Evolutionary conservation across 2,797 vertebrate genomes (phyloP), one percentile per base, ranked within the genome.

Genomic region (Streptopelia turtur): DNA sequence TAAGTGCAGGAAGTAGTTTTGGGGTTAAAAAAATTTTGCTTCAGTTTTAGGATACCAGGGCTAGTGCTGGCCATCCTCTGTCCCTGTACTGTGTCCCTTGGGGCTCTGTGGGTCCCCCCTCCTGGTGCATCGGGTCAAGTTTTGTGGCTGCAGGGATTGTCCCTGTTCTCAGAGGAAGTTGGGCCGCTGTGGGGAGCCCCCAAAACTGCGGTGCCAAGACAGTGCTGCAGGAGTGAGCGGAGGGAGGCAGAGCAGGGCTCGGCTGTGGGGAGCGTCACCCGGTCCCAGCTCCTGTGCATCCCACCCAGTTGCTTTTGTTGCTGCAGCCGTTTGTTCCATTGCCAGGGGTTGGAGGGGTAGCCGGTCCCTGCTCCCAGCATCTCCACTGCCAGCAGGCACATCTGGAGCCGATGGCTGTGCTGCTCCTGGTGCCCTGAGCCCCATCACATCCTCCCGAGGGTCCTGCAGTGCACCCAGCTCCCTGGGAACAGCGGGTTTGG

Each of bases 1-100:
- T 77, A 83, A 93, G 79, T 16, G 56, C 39, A 70, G 89, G 65
- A 92, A 93, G 64, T 91, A 91, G 30, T 90, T 94, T 85, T 3
- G 33, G 70, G 81, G 55, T 66, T 77, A 61, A 76, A 61, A 81
- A 88, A 71, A 35, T 88, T 94, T 56, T 61, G 11, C 24, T 84
- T 79, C 8, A 25, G 47, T 4, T 2, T 78, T 55, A 0, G 11
- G 33, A 82, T 89, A 65, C 31, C 72, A 76, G 28, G 85, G 56
- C 85, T 81, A 53, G 41, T 56, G 52, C 74, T 92, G 79, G 65
- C 49, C 45, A 11, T 85, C 41, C 41, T 88, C 47, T 33, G 63
- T 68, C 43, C 43, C 33, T 15, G 21, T 31, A 45, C 55, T 13
- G 17, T 18, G 33, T 68, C 85, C 69, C 72, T 7, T 20, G 20